A percentile compares a stretch with the other conserved stretches of the same genome.
Conservation (phyloP, 1,140 invertebrate species). For the Zaprionus inermis region DNA sequence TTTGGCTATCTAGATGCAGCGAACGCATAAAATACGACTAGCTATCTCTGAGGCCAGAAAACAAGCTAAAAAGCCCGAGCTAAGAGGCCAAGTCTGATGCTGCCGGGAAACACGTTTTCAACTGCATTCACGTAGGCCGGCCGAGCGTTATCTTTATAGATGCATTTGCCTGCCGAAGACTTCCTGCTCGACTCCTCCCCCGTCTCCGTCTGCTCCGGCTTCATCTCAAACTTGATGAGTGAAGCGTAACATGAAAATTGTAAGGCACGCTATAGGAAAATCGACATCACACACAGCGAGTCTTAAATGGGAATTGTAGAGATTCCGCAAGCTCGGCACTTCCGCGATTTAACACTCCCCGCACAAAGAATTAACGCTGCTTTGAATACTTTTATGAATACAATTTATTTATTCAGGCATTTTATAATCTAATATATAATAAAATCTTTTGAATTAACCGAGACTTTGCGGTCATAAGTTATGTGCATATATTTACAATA, state of each 20-base stretch:
- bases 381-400: background rate
- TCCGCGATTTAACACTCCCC: background rate
- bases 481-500: background rate
- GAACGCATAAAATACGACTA: constrained; percentile 48
- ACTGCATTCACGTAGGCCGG: constrained; percentile 46
- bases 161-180: constrained; percentile 37
- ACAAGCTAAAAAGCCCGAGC: constrained; percentile 14
- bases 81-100: constrained; percentile 2
- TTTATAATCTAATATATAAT: background rate
- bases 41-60: constrained; percentile 19
- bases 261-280: constrained; percentile 21
- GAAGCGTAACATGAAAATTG: constrained; percentile 31
- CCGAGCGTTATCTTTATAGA: constrained; percentile 43
- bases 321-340: background rate
- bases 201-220: background rate
- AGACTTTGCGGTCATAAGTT: background rate
- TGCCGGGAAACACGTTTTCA: constrained; percentile 48
- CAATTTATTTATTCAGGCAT: constrained; percentile 4
- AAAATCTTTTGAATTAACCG: too few relatives aligned
- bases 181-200: constrained; percentile 19
- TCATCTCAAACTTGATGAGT: background rate
- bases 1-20: constrained; percentile 64
- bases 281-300: background rate
- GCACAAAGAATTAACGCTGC: background rate
- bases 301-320: background rate